Base-by-base conservation (phyloP, 2,113 vertebrate species). In the Holacanthus passer region DNA sequence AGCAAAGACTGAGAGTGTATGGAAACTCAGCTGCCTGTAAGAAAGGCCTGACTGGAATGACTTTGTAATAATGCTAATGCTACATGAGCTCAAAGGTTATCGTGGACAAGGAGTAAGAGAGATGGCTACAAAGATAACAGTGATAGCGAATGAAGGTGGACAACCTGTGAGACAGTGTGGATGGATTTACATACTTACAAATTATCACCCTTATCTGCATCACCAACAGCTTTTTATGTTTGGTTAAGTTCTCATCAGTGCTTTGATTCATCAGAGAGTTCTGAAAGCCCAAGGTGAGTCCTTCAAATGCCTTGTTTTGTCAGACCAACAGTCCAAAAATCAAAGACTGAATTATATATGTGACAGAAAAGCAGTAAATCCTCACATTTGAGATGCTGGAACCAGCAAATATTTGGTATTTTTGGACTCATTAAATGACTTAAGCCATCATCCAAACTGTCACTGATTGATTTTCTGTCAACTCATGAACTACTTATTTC, bases 1-100 rank as follows among this genome's bases (percentile, higher is more conserved):
- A 81, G 83, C 55, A 77, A 70, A 63, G 14, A 73, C 73, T 68
- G 69, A 24, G n/a, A 63, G 78, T 31, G 39, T 74, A 45, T n/a
- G 19, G 43, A 84, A 63, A 79, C 63, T 73, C 50, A 62, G 48
- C 41, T 72, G 47, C 41, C 76, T 87, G 59, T 56, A 50, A 58
- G 58, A 73, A 59, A 86, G 47, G 53, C 60, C 31, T 32, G 62
- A 79, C 47, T 43, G 41, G 69, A 78, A 39, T 29, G 43, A 56
- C 82, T 84, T 68, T 76, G 79, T 71, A 74, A 72, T 32, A 19
- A 60, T 1, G 20, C 52, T 66, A 63, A 88, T 82, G 39, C 45
- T 8, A 32, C 67, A 59, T 82, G 20, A 63, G 55, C 78, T 78
- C 70, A 90, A 77, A 71, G 45, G 45, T 35, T 69, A 17, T 37